Evolutionary conservation across 2,797 vertebrate species (phyloP).

Genomic region (Gephyroberyx darwinii): DNA sequence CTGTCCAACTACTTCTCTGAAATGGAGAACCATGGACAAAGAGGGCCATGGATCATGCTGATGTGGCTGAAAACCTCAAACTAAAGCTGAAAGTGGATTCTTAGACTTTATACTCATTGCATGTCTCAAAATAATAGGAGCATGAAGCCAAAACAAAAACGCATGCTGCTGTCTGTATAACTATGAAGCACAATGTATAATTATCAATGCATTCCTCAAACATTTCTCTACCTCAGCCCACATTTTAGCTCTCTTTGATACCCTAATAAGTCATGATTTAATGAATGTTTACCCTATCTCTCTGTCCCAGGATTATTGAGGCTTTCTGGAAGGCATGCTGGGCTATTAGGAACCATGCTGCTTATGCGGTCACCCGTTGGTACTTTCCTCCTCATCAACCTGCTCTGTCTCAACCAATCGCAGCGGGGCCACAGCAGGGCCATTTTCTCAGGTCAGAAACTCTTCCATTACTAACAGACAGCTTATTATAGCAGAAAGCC

Average conservation of each 20-base stretch:
- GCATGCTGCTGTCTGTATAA: not conserved
- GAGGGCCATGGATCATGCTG: not conserved
- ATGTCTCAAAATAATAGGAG: not conserved
- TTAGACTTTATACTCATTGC: not conserved
- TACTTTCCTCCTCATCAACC: conserved; percentile 54
- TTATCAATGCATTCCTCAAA: not conserved
- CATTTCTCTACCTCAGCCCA: conserved; percentile 5
- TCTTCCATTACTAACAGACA: not conserved
- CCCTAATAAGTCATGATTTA: not conserved
- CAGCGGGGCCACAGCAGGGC: conserved; percentile 43
- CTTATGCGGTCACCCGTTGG: conserved; percentile 23
- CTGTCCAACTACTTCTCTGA: not conserved
- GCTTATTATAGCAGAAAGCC: not conserved
- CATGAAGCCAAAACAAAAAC: not conserved
- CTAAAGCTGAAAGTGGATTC: not conserved
- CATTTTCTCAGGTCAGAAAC: conserved; percentile 64
- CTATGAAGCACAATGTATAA: not conserved
- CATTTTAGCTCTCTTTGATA: not conserved
- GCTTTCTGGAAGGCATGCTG: conserved; percentile 27
- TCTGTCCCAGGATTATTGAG: conserved; percentile 50
- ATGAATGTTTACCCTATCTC: conserved; percentile 18
- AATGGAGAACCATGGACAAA: not conserved
- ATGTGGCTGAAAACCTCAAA: not conserved
- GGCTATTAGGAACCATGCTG: conserved; percentile 58
- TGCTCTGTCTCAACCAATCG: conserved; percentile 58